Base-by-base conservation (phyloP, 2,888 invertebrate genomes). In the Lasioglossum villosulum region DNA sequence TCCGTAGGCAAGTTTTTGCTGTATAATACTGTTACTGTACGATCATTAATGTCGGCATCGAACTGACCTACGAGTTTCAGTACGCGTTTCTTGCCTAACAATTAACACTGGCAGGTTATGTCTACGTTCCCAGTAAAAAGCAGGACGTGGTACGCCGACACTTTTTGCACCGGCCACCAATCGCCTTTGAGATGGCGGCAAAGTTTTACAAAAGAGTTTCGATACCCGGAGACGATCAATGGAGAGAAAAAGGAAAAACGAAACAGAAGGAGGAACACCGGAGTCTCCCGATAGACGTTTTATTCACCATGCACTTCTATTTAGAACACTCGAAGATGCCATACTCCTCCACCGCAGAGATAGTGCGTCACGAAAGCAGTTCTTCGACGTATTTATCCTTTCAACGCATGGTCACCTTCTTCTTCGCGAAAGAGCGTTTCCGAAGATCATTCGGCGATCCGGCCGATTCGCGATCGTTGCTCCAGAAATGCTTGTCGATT, bases 291-390 rank as follows among this genome's bases (percentile, higher is more conserved):
- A 72, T 34, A 30, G 68, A 42, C 52, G 73, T 85, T 86, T 76
- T 76, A 42, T 86, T 76, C 86, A 86, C 86, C 82, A 14, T 75
- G 75, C 82, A 86, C 86, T 77, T 70, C 71, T 80, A 86, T 77
- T 79, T 82, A 66, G 77, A 86, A 82, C 86, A 86, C 86, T 86
- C 42, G 23, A 56, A 86, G 82, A 82, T 82, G 82, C 79, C n/a
- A 75, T 80, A 72, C 79, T 76, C 80, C 80, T 75, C 56, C 16
- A 45, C 66, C 56, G 59, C 5, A 37, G 37, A 63, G 63, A 82
- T n/a, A 68, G 56, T 72, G 71, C 52, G 84, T 78, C 66, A 63
- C 75, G 68, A 68, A 42, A 63, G 79, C 70, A 80, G 74, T 74
- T 84, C 27, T 63, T 48, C 76, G 82, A 73, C 42, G 30, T 63